Percentiles rank a stretch among this genome's conserved stretches.
These are phyloP conservation scores for Unio pictorum DNA, from an alignment of 2,888 invertebrate species.

Conservation along the genomic window DNA sequence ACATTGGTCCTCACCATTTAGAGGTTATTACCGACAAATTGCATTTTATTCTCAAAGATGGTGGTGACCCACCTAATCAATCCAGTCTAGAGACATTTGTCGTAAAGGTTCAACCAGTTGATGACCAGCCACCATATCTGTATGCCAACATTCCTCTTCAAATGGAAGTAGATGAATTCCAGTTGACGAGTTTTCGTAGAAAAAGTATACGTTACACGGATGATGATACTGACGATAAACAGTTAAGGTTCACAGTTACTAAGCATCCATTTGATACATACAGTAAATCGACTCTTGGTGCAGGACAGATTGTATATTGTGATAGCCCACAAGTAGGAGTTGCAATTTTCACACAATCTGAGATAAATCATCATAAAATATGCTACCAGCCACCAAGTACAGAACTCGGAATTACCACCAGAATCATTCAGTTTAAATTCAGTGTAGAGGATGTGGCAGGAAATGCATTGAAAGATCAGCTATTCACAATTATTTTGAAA, in stretches of 20 bases:
- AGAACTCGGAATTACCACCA: constrained; percentile 67
- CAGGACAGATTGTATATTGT: constrained; percentile 63
- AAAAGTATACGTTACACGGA: constrained; percentile 63
- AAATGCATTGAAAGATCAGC: constrained; percentile 63
- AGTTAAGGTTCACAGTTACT: constrained; percentile 57
- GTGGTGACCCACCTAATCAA: constrained; percentile 66
- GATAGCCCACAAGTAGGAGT: constrained; percentile 55
- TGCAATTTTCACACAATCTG: constrained; percentile 64
- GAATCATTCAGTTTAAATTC: constrained; percentile 67
- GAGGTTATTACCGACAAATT: constrained; percentile 59
- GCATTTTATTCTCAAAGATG: constrained; percentile 61
- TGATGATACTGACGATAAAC: constrained; percentile 60
- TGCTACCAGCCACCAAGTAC: constrained; percentile 66
- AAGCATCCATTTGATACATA: constrained; percentile 64
- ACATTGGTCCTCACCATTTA: constrained; percentile 57
- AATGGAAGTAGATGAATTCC: constrained; percentile 65
- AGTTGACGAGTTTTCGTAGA: constrained; percentile 60
- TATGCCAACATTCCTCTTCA: constrained; percentile 59
- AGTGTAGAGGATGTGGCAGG: constrained; percentile 66
- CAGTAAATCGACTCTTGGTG: constrained; percentile 52
- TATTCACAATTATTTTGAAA: constrained; percentile 63
- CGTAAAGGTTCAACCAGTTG: constrained; percentile 67
- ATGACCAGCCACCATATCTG: constrained; percentile 66
- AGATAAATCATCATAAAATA: constrained; percentile 70
- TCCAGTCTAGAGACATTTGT: constrained; percentile 60